These are phyloP conservation scores for Poeciliopsis turneri DNA, from an alignment of 2,797 vertebrate species.

Conservation along the genomic window DNA sequence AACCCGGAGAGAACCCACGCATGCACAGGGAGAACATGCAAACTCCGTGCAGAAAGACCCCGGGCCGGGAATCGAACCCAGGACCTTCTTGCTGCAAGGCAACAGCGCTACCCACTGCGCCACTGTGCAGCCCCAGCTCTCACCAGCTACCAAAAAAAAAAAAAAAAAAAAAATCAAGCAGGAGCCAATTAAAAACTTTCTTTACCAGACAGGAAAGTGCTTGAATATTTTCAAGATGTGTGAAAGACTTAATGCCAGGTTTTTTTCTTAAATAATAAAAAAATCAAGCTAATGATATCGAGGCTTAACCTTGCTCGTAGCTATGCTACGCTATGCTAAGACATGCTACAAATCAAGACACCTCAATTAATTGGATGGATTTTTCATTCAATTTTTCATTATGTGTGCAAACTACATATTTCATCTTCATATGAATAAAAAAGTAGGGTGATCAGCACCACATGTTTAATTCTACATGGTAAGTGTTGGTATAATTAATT, in stretches of 20 bases:
- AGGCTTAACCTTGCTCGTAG: no score
- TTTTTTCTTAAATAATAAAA: background rate
- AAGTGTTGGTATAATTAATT: background rate
- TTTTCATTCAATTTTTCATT: background rate
- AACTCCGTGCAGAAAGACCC: no score
- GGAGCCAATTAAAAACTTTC: constrained; percentile 5
- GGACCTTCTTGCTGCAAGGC: no score
- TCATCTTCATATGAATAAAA: background rate
- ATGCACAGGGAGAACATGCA: no score
- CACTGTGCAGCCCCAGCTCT: no score
- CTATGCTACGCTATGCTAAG: background rate
- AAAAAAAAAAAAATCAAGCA: background rate
- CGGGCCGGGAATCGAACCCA: no score
- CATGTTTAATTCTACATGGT: background rate
- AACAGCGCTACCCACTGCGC: no score
- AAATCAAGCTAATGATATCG: background rate
- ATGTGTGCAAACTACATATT: background rate
- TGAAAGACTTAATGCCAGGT: background rate
- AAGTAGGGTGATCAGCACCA: background rate
- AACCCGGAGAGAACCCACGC: no score
- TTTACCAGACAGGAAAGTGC: background rate
- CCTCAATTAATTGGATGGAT: background rate
- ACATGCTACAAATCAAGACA: background rate
- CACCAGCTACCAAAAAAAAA: background rate
- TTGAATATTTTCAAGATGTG: background rate